These are phyloP conservation scores for Tolmerus cingulatus DNA, from an alignment of 2,888 invertebrate genomes.

Conservation along the genomic window DNA sequence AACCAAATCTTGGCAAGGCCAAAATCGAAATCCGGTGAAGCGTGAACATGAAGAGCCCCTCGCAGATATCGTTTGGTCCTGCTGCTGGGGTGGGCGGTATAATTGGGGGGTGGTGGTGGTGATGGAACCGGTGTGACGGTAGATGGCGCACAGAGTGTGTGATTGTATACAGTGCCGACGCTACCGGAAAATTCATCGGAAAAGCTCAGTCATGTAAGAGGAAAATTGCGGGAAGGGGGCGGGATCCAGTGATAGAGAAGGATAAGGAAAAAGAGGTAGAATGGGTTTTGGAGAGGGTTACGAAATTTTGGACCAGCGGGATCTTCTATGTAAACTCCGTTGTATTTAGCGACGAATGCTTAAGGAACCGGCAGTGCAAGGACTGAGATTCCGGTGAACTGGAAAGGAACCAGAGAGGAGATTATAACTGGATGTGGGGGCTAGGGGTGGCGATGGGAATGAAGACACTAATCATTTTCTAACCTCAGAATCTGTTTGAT, in stretches of 20 bases:
- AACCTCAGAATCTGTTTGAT: slow-evolving; percentile 44
- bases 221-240: not conserved
- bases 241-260: not conserved
- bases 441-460: not conserved
- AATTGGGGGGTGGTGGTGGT: no score
- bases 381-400: not conserved
- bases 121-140: not conserved
- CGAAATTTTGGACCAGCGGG: not conserved
- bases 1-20: slow-evolving; percentile 28
- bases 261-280: not conserved
- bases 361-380: slow-evolving; percentile 3
- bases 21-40: slow-evolving; percentile 34
- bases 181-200: slow-evolving; percentile 42
- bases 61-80: not conserved
- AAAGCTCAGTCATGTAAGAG: slow-evolving; percentile 39
- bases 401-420: not conserved
- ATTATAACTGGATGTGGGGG: not conserved
- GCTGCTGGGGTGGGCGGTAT: not conserved
- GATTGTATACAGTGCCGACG: slow-evolving; percentile 7
- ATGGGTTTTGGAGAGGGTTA: not conserved
- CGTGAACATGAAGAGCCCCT: slow-evolving; percentile 11
- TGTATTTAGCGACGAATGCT: slow-evolving; percentile 17
- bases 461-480: slow-evolving; percentile 44
- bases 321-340: not conserved
- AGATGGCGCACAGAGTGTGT: not conserved